A percentile compares a stretch with the other conserved stretches of the same genome.
These are phyloP conservation scores for Drosophila ficusphila DNA, from an alignment of 1,140 invertebrate genomes.

Conservation along the genomic window DNA sequence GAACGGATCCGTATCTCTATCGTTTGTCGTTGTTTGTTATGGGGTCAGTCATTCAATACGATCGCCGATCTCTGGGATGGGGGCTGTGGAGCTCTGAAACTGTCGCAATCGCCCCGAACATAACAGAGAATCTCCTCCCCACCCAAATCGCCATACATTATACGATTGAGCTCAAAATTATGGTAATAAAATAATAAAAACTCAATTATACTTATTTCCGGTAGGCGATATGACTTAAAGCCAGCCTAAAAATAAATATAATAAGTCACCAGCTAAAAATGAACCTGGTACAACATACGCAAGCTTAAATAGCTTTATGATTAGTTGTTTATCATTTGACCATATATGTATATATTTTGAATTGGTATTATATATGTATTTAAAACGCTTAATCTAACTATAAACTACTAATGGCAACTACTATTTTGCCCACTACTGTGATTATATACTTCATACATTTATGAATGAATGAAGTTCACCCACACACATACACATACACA, in stretches of 20 bases:
- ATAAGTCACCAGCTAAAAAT: background rate
- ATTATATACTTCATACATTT: constrained; percentile 47
- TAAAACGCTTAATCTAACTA: too few relatives aligned
- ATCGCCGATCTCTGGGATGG: background rate
- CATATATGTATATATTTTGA: too few relatives aligned
- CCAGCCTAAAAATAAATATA: background rate
- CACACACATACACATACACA: constrained; percentile 1
- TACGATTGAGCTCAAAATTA: constrained; percentile 15
- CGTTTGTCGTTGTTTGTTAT: constrained; percentile 58
- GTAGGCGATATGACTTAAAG: background rate
- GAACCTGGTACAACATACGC: too few relatives aligned
- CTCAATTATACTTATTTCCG: constrained; percentile 34
- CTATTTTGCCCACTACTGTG: constrained; percentile 25
- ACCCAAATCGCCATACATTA: background rate
- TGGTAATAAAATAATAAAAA: constrained; percentile 38
- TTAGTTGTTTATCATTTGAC: too few relatives aligned
- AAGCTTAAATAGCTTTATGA: too few relatives aligned
- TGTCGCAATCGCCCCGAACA: constrained; percentile 67
- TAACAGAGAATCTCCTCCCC: constrained; percentile 5
- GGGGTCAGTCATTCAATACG: constrained; percentile 67
- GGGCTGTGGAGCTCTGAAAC: constrained; percentile 9
- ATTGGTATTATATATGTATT: too few relatives aligned
- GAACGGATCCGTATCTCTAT: constrained; percentile 65
- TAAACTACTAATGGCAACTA: background rate
- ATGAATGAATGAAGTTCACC: constrained; percentile 64